Base-by-base conservation (phyloP, 2,797 vertebrate genomes). In the Microctenopoma stevenorrisi region DNA sequence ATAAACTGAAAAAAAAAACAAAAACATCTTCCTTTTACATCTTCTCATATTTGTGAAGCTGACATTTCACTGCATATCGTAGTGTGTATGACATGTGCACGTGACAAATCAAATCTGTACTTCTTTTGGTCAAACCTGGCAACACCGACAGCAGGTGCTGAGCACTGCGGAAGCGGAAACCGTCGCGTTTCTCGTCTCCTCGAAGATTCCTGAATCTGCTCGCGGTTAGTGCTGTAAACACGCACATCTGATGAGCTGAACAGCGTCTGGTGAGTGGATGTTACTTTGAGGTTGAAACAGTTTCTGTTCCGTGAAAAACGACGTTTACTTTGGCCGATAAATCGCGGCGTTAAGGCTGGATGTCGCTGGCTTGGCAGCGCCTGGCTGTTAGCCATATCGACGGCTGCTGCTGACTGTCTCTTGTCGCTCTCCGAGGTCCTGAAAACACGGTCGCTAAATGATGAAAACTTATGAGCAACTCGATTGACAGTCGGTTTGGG, bases 351-450 rank as follows among this genome's bases (percentile, higher is more conserved):
- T 7, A 16, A 49, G 55, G 67, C 53, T 55, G 22, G 15, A 1
- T 48, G 6, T 28, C 6, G 62, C 72, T 61, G 10, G 62, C 69
- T 72, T 53, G 72, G 5, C 74, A 35, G 0, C 33, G 57, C 49
- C 55, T 16, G 37, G 38, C 63, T 43, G 72, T 78, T 86, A 86
- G 85, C 89, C 74, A 44, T 68, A 26, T 76, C 80, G 69, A 76
- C 78, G 74, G 40, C 53, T 37, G 74, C 57, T 42, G 74, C 52
- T 35, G 22, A 2, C 3, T 56, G 72, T 69, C 77, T 79, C 64
- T 61, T 0, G 85, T 82, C 89, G 84, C 92, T 93, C 60, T 92
- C 91, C 91, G 64, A 72, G 90, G 91, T 93, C 6, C 91, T 92
- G 89, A 89, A 87, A 82, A 65, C 53, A 30, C 72, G 18, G 3